Evolutionary conservation across 2,888 invertebrate genomes (phyloP), one percentile per base, ranked within the genome.

Genomic region (Patella ulyssiponensis): DNA sequence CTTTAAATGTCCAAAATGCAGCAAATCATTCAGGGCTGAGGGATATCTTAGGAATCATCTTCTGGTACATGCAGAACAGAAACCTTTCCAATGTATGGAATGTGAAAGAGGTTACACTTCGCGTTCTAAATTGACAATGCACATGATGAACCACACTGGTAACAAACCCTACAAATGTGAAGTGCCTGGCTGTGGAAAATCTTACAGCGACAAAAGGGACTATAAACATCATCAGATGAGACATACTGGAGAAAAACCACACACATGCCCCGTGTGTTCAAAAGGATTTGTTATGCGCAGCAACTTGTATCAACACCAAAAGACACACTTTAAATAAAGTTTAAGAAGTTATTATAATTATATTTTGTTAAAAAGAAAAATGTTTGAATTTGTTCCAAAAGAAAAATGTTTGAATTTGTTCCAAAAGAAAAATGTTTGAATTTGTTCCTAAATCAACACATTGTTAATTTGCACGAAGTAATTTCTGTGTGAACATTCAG

Each of bases 111-210:
- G 58, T 2, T 80, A 78, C 71, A 73, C 78, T 11, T 23, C 69
- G 27, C 78, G 75, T 17, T 75, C 72, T 5, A 77, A 80, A 51
- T 71, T 78, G 17, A 73, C 75, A 69, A 70, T 73, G 7, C 80
- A 78, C 72, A 71, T 74, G 73, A 69, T 75, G 12, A 78, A 69
- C 27, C 80, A 80, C 58, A 77, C 54, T 27, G 80, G 76, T 0
- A 72, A 75, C 15, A 77, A 73, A 9, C 78, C 78, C 1, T 80
- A 76, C 74, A 73, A 72, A 27, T 80, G 80, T 71, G 78, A 77
- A 44, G 70, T 70, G 23, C 64, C 64, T 3, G 64, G 64, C 3
- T 80, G 80, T 69, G 76, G 75, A 4, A 77, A 77, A 44, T 73
- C 75, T 4, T 80, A 78, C 53, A 75, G 78, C 15, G 73, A 74